Evolutionary conservation across 2,113 vertebrate genomes (phyloP).

Genomic region (Sisor rabdophorus): DNA sequence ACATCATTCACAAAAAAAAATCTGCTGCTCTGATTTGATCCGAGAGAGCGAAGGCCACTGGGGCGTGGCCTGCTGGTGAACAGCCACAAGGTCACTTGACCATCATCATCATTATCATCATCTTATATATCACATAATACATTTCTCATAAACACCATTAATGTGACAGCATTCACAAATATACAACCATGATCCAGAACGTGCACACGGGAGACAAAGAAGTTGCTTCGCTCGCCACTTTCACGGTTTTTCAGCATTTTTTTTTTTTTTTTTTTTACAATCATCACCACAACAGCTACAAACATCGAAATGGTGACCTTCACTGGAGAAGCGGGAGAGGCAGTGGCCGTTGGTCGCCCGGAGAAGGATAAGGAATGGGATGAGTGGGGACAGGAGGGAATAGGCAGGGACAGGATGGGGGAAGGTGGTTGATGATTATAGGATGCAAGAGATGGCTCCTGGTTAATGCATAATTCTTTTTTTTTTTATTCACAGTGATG

Average conservation of each 20-base stretch:
- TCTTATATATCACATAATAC: slow-evolving; percentile 5
- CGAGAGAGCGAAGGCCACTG: slow-evolving; percentile 49
- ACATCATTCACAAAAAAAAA: slow-evolving; percentile 71
- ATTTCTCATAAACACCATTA: slow-evolving; percentile 16
- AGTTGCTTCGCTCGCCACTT: neutral
- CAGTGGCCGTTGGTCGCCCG: slow-evolving; percentile 35
- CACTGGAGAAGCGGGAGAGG: slow-evolving; percentile 40
- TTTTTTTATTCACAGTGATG: slow-evolving; percentile 78
- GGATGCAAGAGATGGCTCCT: slow-evolving; percentile 73
- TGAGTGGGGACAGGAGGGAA: slow-evolving; percentile 38
- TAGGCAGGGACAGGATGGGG: slow-evolving; percentile 28
- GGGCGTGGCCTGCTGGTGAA: slow-evolving; percentile 50
- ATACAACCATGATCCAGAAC: slow-evolving; percentile 37
- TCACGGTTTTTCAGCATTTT: neutral
- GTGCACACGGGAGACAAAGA: slow-evolving; percentile 38
- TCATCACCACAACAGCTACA: slow-evolving; percentile 57
- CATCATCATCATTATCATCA: slow-evolving; percentile 47
- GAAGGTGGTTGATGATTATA: slow-evolving; percentile 53
- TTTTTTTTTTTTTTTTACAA: neutral
- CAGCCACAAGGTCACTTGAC: slow-evolving; percentile 57
- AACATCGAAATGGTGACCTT: slow-evolving; percentile 51
- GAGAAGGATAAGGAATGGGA: slow-evolving; percentile 40
- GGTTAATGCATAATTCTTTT: slow-evolving; percentile 73
- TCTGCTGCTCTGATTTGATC: slow-evolving; percentile 46
- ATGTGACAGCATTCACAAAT: slow-evolving; percentile 33